Conservation (phyloP, 2,797 vertebrate species). For the Mus caroli region DNA sequence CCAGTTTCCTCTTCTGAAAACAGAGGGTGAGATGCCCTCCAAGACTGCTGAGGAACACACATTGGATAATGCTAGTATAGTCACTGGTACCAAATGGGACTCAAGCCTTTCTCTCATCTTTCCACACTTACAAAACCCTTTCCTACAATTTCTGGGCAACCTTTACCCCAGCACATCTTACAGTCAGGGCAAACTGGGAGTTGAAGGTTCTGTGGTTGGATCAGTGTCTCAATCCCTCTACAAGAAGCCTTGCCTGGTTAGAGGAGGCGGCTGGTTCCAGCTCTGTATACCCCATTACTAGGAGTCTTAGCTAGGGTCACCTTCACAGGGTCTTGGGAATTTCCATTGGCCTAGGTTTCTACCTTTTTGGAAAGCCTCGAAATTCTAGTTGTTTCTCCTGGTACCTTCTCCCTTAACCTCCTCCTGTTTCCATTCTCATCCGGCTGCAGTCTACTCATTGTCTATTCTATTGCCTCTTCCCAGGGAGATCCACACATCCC, state of each 20-base stretch:
- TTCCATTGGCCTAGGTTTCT: neutral
- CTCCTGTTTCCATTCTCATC: neutral
- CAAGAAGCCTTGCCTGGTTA: neutral
- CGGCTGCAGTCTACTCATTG: neutral
- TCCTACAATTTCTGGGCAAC: neutral
- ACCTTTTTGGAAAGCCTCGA: neutral
- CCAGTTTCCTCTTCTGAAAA: conserved; percentile 11
- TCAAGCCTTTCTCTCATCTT: neutral
- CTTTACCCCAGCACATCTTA: neutral
- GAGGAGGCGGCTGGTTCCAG: neutral
- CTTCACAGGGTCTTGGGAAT: neutral
- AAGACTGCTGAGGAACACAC: neutral
- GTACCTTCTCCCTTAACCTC: neutral
- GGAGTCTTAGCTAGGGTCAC: neutral
- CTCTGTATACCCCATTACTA: neutral
- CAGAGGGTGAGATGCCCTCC: neutral
- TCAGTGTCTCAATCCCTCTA: neutral
- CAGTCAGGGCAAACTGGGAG: neutral
- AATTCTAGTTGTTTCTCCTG: neutral
- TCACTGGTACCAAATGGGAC: neutral
- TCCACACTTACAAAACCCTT: too few species aligned
- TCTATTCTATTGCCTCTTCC: neutral
- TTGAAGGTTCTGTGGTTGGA: neutral
- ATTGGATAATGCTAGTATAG: neutral
- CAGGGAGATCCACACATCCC: neutral